Conservation (phyloP, 2,797 vertebrate species). For the Tokudaia muenninki region DNA sequence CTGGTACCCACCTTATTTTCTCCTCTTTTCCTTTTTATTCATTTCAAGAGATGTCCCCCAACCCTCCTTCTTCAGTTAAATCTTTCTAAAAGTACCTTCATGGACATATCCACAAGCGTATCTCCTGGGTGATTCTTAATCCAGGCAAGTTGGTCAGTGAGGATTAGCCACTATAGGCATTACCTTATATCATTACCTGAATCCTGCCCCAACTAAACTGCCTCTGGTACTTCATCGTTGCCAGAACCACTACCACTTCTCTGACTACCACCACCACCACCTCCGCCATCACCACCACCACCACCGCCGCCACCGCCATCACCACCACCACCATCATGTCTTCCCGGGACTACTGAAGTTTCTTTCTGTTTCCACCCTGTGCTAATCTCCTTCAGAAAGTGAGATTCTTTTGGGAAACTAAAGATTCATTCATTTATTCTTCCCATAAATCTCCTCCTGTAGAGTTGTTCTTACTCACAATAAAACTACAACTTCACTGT, state of each 20-base stretch:
- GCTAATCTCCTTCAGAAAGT: neutral
- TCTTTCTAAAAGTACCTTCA: neutral
- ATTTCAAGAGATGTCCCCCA: neutral
- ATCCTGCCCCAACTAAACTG: neutral
- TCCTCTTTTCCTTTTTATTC: neutral
- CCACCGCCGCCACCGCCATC: too few species aligned
- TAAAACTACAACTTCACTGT: neutral
- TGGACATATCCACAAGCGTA: neutral
- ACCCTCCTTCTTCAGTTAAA: neutral
- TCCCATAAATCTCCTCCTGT: neutral
- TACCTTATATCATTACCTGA: neutral
- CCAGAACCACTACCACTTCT: neutral
- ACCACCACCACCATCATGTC: neutral
- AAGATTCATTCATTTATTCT: neutral
- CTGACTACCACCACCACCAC: neutral
- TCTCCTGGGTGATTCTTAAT: neutral
- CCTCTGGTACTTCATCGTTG: neutral
- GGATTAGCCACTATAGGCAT: neutral
- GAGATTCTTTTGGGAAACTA: neutral
- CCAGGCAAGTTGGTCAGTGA: neutral
- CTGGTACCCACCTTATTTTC: too few species aligned
- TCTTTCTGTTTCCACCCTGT: neutral
- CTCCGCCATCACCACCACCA: neutral
- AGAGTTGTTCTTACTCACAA: neutral
- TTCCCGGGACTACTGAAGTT: neutral